Percentiles rank a stretch among this genome's conserved stretches.
Evolutionary conservation across 1,140 invertebrate species (phyloP).

Genomic region (Caenorhabditis latens): DNA sequence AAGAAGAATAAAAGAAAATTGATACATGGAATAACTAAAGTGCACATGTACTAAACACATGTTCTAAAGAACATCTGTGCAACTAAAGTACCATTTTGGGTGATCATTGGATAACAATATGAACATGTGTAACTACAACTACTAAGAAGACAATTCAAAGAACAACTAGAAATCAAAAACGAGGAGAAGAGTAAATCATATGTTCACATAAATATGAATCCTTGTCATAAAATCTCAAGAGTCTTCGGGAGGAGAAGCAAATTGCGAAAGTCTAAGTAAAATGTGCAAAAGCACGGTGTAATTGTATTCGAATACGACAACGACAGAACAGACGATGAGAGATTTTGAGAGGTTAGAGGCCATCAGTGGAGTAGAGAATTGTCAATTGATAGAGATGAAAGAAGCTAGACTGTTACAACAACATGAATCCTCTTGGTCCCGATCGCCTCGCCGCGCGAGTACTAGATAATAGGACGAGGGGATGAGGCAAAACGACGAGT

Average conservation of each 20-base stretch:
- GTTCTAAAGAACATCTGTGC: no score
- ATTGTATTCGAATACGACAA: conserved; percentile 45
- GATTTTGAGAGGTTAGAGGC: conserved; percentile 40
- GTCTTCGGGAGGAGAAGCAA: not conserved
- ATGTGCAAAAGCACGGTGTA: conserved; percentile 53
- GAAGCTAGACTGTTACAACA: conserved; percentile 40
- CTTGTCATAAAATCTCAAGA: conserved; percentile 27
- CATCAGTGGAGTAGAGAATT: conserved; percentile 38
- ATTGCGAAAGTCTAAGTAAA: conserved; percentile 44
- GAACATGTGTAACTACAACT: no score
- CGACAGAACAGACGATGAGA: conserved; percentile 6
- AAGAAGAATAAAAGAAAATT: no score
- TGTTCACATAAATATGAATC: conserved; percentile 3
- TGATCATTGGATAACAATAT: no score
- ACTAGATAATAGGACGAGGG: conserved; percentile 40
- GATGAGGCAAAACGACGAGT: conserved; percentile 5
- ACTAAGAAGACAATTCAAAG: not conserved
- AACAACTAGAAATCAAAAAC: not conserved
- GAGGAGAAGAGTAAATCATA: conserved; percentile 19
- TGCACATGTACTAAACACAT: no score
- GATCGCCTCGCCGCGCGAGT: conserved; percentile 1
- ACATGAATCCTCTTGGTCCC: conserved; percentile 13
- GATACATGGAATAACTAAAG: no score
- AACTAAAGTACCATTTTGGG: no score
- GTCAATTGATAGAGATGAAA: conserved; percentile 42